Evolutionary conservation across 2,113 vertebrate genomes (phyloP).

Genomic region (Zosterops pallidus): DNA sequence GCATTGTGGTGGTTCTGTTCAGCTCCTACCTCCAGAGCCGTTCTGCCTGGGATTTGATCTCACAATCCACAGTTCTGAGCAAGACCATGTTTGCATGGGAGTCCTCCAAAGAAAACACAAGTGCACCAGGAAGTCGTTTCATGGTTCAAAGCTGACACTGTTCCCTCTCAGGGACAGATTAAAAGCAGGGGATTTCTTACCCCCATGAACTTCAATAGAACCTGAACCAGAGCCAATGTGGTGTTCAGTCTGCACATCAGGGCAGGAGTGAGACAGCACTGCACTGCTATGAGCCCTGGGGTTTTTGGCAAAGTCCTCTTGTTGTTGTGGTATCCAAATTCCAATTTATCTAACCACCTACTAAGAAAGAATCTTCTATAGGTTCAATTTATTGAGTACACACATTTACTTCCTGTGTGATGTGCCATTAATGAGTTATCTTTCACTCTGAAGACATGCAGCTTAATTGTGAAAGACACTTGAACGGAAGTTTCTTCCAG

Average conservation of each 20-base stretch:
- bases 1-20: neutral
- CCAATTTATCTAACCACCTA: neutral
- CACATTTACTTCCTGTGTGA: neutral
- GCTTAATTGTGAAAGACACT: neutral
- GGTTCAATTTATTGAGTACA: neutral
- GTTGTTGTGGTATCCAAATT: neutral
- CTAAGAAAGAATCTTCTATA: neutral
- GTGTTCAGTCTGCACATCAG: neutral
- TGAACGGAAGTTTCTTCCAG: neutral
- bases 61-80: neutral
- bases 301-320: neutral
- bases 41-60: neutral
- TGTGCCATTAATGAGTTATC: neutral
- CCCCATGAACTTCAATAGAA: neutral
- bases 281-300: neutral
- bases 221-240: neutral
- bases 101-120: slow-evolving; percentile 43
- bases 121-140: neutral
- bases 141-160: neutral
- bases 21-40: neutral
- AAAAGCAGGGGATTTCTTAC: neutral
- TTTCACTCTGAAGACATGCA: neutral
- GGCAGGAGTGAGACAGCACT: neutral
- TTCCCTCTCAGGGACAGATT: neutral
- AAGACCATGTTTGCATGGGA: neutral